These are phyloP conservation scores for Rattus norvegicus DNA, from an alignment of 2,113 vertebrate genomes.

Conservation along the genomic window DNA sequence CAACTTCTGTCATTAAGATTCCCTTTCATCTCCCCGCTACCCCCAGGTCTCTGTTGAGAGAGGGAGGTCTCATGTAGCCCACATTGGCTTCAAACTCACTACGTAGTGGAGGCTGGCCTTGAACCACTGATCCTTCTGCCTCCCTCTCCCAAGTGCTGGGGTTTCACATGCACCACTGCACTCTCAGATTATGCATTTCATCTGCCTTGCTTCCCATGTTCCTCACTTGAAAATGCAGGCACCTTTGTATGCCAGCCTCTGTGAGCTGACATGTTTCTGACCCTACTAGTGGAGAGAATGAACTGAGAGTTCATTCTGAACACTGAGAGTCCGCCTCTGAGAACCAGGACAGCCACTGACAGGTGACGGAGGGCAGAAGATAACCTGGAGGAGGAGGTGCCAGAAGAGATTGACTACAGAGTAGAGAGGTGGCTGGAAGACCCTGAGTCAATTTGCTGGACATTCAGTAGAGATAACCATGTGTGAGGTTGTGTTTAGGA, in stretches of 20 bases:
- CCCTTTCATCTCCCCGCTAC: background rate
- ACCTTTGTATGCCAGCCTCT: background rate
- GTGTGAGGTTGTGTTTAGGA: background rate
- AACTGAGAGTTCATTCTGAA: too few relatives aligned
- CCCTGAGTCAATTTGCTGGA: background rate
- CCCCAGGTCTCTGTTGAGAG: background rate
- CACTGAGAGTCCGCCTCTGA: background rate
- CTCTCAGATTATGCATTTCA: background rate
- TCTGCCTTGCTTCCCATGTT: background rate
- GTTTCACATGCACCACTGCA: background rate
- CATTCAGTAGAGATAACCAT: background rate
- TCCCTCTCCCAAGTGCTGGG: background rate
- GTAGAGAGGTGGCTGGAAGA: background rate
- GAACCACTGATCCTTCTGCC: background rate
- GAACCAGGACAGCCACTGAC: background rate
- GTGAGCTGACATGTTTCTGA: background rate
- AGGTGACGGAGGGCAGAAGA: background rate
- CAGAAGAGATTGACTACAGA: background rate
- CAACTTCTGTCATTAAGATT: background rate
- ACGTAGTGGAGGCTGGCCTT: background rate
- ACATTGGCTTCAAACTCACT: background rate
- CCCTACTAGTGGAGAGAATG: too few relatives aligned
- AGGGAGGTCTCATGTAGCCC: background rate
- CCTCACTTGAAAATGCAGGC: background rate
- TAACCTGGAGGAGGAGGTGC: background rate